Conservation (phyloP, 2,797 vertebrate genomes). For the Tapera naevia region DNA sequence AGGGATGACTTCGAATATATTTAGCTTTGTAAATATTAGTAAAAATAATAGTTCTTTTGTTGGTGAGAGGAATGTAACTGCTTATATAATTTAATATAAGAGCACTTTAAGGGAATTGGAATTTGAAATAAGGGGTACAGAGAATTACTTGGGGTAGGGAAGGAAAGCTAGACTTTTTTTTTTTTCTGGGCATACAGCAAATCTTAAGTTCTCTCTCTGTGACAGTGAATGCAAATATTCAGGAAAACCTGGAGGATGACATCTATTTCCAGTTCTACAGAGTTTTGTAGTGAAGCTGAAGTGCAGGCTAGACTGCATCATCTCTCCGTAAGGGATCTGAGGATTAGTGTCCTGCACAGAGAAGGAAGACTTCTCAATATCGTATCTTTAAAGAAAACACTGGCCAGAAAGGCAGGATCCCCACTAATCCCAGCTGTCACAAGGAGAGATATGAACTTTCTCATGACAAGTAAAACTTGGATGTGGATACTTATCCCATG, state of each 20-base stretch:
- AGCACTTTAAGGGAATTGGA: background rate
- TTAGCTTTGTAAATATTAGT: background rate
- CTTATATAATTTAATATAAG: background rate
- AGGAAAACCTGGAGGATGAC: background rate
- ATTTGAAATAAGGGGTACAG: background rate
- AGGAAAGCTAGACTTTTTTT: background rate
- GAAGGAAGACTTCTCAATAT: background rate
- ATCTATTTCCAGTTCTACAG: background rate
- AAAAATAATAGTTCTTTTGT: background rate
- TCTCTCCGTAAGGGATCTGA: background rate
- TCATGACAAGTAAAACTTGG: background rate
- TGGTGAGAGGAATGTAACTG: background rate
- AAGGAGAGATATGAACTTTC: background rate
- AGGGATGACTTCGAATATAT: background rate
- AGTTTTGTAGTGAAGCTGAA: background rate
- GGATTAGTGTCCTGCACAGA: background rate
- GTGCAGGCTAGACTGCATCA: background rate
- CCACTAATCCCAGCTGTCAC: background rate
- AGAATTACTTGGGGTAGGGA: background rate
- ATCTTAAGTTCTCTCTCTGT: background rate
- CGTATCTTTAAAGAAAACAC: background rate
- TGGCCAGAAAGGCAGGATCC: background rate
- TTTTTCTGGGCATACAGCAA: background rate
- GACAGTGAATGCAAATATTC: background rate
- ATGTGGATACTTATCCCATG: background rate